A percentile compares a stretch with the other conserved stretches of the same genome.
phyloP scores from a whole-genome alignment of 2,797 vertebrate genomes.

The Spinus olivaceus region DNA sequence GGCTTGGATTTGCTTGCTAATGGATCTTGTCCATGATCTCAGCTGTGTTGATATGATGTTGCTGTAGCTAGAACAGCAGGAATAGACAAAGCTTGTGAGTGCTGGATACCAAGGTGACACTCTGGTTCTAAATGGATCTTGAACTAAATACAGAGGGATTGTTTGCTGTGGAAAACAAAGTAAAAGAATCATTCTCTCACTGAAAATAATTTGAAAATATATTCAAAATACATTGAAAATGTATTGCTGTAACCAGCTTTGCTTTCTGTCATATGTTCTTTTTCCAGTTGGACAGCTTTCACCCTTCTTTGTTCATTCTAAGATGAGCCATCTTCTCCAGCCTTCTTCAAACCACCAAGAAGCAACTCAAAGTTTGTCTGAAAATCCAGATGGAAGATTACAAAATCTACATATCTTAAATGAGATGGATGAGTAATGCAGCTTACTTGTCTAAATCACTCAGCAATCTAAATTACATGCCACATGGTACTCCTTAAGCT shows the following conservation, averaged over 20 bases:
- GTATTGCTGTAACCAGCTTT: neutral
- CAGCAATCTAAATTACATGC: conserved; percentile 42
- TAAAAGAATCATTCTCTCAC: neutral
- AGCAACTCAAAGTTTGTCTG: neutral
- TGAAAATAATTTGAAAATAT: neutral
- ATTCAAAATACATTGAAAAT: neutral
- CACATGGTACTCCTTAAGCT: conserved; percentile 50
- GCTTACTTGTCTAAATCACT: conserved; percentile 44
- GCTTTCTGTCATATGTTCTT: neutral
- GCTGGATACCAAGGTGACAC: neutral
- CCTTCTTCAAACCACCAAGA: neutral
- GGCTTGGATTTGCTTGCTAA: neutral
- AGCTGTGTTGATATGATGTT: neutral
- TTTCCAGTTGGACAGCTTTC: neutral
- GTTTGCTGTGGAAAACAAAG: neutral
- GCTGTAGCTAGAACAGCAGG: neutral
- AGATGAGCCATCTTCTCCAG: neutral
- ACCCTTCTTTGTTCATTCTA: neutral
- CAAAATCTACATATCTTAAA: conserved; percentile 18
- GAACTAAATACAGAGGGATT: neutral
- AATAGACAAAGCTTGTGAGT: neutral
- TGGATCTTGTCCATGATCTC: neutral
- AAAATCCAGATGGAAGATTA: conserved; percentile 40
- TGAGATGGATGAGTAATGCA: conserved; percentile 36
- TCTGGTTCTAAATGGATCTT: neutral